phyloP scores from a whole-genome alignment of 2,888 invertebrate species.

The Danaus chrysippus region DNA sequence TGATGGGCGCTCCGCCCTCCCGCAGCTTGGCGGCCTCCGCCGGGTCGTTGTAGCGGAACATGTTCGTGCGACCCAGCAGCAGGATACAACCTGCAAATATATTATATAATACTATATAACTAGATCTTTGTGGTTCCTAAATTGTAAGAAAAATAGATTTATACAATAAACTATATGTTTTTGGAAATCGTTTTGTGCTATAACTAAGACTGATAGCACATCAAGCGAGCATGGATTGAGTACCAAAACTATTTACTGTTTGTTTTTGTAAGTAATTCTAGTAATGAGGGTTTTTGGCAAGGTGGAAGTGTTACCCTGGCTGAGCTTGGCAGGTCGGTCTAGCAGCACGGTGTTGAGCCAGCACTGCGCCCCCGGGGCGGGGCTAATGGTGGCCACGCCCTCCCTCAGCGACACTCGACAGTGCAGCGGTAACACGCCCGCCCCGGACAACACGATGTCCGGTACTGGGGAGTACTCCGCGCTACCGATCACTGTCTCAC shows the following conservation, averaged over 20 bases:
- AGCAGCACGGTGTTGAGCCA: constrained; percentile 90
- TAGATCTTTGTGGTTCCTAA: no score
- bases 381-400: constrained; percentile 87
- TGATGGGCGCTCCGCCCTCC: constrained; percentile 84
- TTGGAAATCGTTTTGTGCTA: no score
- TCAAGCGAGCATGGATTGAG: no score
- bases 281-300: background rate
- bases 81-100: constrained; percentile 83
- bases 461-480: constrained; percentile 83
- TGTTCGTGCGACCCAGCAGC: constrained; percentile 86
- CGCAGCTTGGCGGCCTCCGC: constrained; percentile 91
- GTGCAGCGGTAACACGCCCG: constrained; percentile 88
- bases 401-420: constrained; percentile 85
- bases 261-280: background rate
- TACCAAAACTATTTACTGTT: background rate
- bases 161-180: no score
- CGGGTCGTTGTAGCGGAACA: constrained; percentile 94
- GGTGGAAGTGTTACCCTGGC: constrained; percentile 76
- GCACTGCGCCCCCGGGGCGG: constrained; percentile 85
- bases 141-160: no score
- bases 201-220: no score
- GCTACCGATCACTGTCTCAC: constrained; percentile 90
- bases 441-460: constrained; percentile 88
- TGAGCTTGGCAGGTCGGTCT: constrained; percentile 87
- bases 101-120: no score